phyloP scores from a whole-genome alignment of 2,113 vertebrate genomes.

The Sialia sialis region DNA sequence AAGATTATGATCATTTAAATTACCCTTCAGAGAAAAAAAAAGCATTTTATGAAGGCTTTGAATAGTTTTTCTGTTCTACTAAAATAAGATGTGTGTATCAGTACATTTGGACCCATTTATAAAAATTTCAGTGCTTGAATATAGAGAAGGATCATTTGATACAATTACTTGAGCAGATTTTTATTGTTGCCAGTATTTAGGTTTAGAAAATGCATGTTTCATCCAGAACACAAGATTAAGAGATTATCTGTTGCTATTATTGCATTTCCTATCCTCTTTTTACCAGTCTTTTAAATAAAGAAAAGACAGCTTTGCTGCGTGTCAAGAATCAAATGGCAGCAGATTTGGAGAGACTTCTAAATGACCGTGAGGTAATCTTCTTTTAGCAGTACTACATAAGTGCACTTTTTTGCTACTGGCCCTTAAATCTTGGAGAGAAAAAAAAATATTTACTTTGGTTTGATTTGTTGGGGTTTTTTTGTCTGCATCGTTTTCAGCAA shows the following conservation, averaged over 20 bases:
- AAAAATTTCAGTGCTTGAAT: not conserved
- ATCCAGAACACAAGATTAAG: conserved; percentile 57
- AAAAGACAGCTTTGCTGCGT: conserved; percentile 83
- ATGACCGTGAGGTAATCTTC: conserved; percentile 88
- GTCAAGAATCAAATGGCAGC: conserved; percentile 95
- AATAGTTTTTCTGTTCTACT: not conserved
- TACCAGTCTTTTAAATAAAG: conserved; percentile 88
- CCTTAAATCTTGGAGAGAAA: not conserved
- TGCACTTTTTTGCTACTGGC: not conserved
- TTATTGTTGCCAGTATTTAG: conserved; percentile 20
- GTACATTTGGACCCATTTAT: not conserved
- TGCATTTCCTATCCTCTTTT: conserved; percentile 59
- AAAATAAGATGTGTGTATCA: not conserved
- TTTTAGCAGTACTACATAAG: conserved; percentile 19
- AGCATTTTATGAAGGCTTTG: not conserved
- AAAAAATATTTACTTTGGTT: not conserved
- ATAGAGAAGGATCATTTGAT: conserved; percentile 3
- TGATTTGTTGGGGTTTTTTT: not conserved
- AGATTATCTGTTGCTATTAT: conserved; percentile 57
- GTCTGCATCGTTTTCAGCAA: not conserved
- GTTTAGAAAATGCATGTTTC: conserved; percentile 39
- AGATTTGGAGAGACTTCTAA: conserved; percentile 93
- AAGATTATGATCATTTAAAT: not conserved
- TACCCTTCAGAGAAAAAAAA: not conserved
- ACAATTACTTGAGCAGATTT: conserved; percentile 24